A percentile compares a stretch with the other conserved stretches of the same genome.
Evolutionary conservation across 2,888 invertebrate species (phyloP).

Genomic region (Polydrusus tereticollis): DNA sequence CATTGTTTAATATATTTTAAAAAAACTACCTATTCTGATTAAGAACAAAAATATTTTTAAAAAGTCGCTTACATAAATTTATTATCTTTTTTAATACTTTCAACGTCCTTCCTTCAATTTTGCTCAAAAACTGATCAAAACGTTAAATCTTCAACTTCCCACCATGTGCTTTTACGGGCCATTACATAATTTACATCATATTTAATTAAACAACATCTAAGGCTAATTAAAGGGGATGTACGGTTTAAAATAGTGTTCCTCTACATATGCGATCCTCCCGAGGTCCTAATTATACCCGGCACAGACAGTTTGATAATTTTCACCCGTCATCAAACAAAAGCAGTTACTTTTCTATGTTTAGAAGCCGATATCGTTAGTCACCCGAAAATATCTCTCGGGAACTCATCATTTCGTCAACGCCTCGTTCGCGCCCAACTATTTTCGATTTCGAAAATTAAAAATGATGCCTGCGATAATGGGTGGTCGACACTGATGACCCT

Average conservation of each 20-base stretch:
- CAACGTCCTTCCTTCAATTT: too few species aligned
- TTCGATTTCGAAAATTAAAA: slow-evolving; percentile 59
- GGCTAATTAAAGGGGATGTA: slow-evolving; percentile 16
- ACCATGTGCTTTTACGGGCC: neutral
- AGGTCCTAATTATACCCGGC: slow-evolving; percentile 45
- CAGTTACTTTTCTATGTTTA: slow-evolving; percentile 52
- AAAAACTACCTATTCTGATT: too few species aligned
- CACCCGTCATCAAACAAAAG: slow-evolving; percentile 50
- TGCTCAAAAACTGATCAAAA: too few species aligned
- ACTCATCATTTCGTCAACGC: slow-evolving; percentile 61
- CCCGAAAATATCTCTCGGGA: slow-evolving; percentile 53
- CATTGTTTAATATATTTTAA: too few species aligned
- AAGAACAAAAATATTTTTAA: too few species aligned
- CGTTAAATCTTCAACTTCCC: too few species aligned
- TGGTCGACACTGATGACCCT: slow-evolving; percentile 64
- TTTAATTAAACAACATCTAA: neutral
- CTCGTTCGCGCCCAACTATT: slow-evolving; percentile 54
- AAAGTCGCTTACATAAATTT: too few species aligned
- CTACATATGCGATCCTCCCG: slow-evolving; percentile 36
- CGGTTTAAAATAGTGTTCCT: slow-evolving; percentile 27
- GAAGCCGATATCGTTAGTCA: slow-evolving; percentile 49
- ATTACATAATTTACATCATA: neutral
- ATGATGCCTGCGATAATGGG: slow-evolving; percentile 60
- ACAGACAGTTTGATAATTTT: slow-evolving; percentile 49
- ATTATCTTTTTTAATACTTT: too few species aligned